Percentiles rank a stretch among this genome's conserved stretches.
Evolutionary conservation across 2,113 vertebrate genomes (phyloP).

Genomic region (Percina caprodes): DNA sequence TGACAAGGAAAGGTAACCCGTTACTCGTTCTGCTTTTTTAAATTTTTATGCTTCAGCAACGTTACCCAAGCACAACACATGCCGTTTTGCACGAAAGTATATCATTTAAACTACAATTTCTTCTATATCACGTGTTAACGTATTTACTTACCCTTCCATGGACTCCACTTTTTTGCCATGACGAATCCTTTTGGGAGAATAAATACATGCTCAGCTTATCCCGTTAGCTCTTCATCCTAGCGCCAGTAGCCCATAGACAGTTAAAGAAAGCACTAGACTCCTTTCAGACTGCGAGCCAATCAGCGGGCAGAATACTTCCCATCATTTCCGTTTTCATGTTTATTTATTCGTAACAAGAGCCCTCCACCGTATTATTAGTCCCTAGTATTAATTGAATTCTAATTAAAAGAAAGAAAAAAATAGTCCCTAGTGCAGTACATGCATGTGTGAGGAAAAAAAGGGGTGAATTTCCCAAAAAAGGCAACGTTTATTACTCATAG

Average conservation of each 20-base stretch:
- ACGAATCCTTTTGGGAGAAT: rapidly evolving
- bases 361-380: not conserved
- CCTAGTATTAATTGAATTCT: too few relatives aligned
- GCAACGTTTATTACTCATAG: too few relatives aligned
- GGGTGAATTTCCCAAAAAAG: too few relatives aligned
- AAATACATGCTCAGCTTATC: not conserved
- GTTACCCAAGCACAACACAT: not conserved
- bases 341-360: not conserved
- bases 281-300: not conserved
- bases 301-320: not conserved
- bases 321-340: not conserved
- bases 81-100: too few relatives aligned
- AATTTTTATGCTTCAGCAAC: not conserved
- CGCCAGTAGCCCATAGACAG: too few relatives aligned
- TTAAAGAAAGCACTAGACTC: not conserved
- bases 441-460: too few relatives aligned
- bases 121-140: rapidly evolving
- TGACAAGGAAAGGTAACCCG: not conserved
- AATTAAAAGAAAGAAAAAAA: too few relatives aligned
- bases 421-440: too few relatives aligned
- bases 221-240: too few relatives aligned
- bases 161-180: not conserved
- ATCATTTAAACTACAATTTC: too few relatives aligned
- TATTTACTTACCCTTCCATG: slow-evolving; percentile 1
- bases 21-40: not conserved